Conservation (phyloP, 2,113 vertebrate species). For the Tichodroma muraria region DNA sequence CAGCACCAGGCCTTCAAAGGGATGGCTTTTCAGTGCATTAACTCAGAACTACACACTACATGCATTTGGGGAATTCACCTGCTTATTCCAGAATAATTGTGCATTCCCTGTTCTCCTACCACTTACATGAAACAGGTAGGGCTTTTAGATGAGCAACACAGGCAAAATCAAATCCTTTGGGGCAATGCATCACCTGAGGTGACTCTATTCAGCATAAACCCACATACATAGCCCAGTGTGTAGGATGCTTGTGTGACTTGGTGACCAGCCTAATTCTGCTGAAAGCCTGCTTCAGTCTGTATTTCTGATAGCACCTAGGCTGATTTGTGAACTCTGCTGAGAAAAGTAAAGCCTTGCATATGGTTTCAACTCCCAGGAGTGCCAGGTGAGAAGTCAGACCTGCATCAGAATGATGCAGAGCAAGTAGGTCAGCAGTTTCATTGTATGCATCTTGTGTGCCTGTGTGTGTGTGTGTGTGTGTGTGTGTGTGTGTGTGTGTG, state of each 20-base stretch:
- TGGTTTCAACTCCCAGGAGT: neutral
- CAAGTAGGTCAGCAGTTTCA: constrained; percentile 29
- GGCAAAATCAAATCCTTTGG: neutral
- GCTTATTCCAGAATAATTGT: neutral
- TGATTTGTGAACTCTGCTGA: neutral
- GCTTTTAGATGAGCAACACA: neutral
- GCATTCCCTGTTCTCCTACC: neutral
- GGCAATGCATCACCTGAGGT: neutral
- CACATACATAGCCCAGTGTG: neutral
- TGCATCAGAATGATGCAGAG: constrained; percentile 10
- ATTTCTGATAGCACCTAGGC: neutral
- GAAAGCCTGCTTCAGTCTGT: neutral
- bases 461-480: neutral
- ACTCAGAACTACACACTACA: rapidly evolving
- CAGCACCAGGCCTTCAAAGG: neutral
- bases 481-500: neutral
- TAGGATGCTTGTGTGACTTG: neutral
- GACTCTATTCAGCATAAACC: neutral
- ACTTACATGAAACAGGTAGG: neutral
- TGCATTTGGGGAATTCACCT: neutral
- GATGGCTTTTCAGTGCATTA: neutral
- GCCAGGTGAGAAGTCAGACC: constrained; percentile 9
- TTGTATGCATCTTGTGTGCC: neutral
- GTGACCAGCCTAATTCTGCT: neutral
- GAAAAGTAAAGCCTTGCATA: neutral